phyloP scores from a whole-genome alignment of 2,888 invertebrate species.

The Dorcus hopei region DNA sequence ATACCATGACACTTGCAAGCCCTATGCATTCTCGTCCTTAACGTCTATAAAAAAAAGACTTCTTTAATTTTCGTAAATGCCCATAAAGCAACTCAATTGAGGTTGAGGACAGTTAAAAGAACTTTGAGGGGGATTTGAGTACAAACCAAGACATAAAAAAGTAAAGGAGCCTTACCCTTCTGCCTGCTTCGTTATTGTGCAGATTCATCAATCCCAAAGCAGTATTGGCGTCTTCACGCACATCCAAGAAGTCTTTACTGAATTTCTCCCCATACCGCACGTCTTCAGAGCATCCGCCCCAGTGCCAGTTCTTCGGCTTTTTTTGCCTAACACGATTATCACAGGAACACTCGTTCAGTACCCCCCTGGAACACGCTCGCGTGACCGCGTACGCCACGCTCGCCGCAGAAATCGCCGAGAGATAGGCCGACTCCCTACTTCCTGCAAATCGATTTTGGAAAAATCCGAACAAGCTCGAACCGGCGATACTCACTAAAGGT shows the following conservation, averaged over 20 bases:
- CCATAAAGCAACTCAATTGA: no score
- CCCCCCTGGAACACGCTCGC: conserved; percentile 80
- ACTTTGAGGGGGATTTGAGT: no score
- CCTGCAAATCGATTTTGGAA: conserved; percentile 54
- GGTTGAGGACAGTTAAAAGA: no score
- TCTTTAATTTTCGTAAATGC: neutral
- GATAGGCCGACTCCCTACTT: conserved; percentile 85
- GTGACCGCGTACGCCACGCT: conserved; percentile 88
- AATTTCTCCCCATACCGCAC: conserved; percentile 81
- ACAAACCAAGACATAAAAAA: no score
- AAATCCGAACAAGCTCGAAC: neutral
- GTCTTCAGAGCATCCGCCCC: conserved; percentile 94
- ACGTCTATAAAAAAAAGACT: conserved; percentile 53
- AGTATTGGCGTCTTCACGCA: conserved; percentile 69
- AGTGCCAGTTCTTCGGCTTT: conserved; percentile 77
- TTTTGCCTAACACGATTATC: conserved; percentile 71
- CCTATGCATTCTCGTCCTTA: conserved; percentile 76
- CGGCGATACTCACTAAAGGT: conserved; percentile 70
- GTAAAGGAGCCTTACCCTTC: conserved; percentile 60
- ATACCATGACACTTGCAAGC: conserved; percentile 94
- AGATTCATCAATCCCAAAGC: conserved; percentile 82
- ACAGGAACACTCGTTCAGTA: conserved; percentile 84
- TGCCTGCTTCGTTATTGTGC: conserved; percentile 89
- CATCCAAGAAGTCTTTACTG: conserved; percentile 83
- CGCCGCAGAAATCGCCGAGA: conserved; percentile 85